Base-by-base conservation (phyloP, 2,113 vertebrate genomes). In the Cyprinus carpio region DNA sequence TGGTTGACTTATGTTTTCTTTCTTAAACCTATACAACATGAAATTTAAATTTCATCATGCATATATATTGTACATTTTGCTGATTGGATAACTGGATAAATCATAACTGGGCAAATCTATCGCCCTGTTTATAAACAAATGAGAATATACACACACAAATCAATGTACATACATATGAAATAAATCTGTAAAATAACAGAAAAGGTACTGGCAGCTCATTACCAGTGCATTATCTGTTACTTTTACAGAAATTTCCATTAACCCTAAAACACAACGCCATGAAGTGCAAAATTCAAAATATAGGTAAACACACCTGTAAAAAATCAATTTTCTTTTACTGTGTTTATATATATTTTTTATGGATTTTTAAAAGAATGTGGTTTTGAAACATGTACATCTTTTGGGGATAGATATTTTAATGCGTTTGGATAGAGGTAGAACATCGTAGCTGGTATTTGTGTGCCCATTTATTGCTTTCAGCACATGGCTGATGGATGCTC, bases 401-500 rank as follows among this genome's bases (percentile, higher is more conserved):
- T 58, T 46, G 31, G 31, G 51, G 46, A 85, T 10, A 13, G 23
- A 18, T 75, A 49, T 71, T 27, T 67, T 4, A 34, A 77, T 46
- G 31, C 12, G 29, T 65, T 75, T 60, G 34, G 20, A 69, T 69
- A 10, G 29, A 5, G 27, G 16, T 64, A 31, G 31, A 77, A 84
- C 64, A 54, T 72, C 43, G 18, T 69, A 81, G 71, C 75, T 85
- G 56, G 11, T 34, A 27, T 80, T 46, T 27, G 60, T 85, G 64
- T 72, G 65, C 29, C 58, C 25, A 11, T 29, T n/a, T 76, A 8
- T 75, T 71, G 75, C 81, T 84, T 89, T 92, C 92, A 92, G 29
- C 87, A 85, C 77, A 20, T 83, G 85, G 71, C 78, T 90, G 91
- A 91, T 90, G 88, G 87, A 92, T 88, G 76, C 82, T 84, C 72